Conservation (phyloP, 2,113 vertebrate species). For the Labeo rohita region DNA sequence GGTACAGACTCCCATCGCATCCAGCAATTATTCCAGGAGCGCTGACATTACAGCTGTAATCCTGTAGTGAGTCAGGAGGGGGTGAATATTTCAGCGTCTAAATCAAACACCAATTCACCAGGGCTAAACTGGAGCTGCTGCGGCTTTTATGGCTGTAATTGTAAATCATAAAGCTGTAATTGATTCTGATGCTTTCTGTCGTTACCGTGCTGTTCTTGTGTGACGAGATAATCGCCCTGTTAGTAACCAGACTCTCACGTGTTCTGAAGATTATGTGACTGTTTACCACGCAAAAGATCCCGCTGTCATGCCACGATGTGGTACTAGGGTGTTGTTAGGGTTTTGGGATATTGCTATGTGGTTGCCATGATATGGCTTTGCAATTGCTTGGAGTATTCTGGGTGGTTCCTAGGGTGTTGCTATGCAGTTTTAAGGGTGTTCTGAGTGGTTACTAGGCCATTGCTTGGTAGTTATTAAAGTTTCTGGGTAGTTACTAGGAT, state of each 20-base stretch:
- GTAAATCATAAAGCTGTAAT: slow-evolving; percentile 63
- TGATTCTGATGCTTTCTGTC: slow-evolving; percentile 72
- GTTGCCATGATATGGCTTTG: too few relatives aligned
- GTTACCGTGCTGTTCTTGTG: slow-evolving; percentile 67
- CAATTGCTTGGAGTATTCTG: background rate
- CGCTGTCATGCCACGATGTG: background rate
- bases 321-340: background rate
- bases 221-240: background rate
- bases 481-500: background rate
- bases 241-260: background rate
- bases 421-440: too few relatives aligned
- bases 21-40: slow-evolving; percentile 71
- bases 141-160: slow-evolving; percentile 74
- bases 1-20: slow-evolving; percentile 64
- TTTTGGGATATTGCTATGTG: background rate
- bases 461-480: too few relatives aligned
- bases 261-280: background rate
- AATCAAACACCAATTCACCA: slow-evolving; percentile 76
- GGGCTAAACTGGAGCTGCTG: slow-evolving; percentile 71
- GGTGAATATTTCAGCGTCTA: slow-evolving; percentile 63
- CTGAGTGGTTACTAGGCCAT: background rate
- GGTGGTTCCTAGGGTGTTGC: background rate
- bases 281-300: background rate
- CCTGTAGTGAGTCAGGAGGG: slow-evolving; percentile 69
- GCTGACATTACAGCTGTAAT: slow-evolving; percentile 74